Percentiles rank a stretch among this genome's conserved stretches.
Evolutionary conservation across 2,797 vertebrate species (phyloP).

Genomic region (Phrynocephalus forsythii): DNA sequence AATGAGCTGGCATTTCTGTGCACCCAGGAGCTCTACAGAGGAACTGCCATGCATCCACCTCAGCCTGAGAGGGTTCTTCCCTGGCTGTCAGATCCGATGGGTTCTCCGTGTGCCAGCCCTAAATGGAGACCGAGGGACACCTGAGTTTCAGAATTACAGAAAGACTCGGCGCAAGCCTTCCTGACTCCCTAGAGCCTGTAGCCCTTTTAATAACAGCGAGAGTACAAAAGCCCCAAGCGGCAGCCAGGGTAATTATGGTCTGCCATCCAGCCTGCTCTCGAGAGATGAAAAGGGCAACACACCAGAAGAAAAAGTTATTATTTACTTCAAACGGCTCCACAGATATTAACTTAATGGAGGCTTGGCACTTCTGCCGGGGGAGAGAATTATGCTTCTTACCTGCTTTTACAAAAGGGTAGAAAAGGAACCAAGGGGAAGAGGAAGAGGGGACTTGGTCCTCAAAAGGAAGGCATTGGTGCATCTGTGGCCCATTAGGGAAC

Average conservation of each 20-base stretch:
- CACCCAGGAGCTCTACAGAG: background rate
- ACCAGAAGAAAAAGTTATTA: constrained; percentile 7
- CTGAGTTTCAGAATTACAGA: constrained; percentile 14
- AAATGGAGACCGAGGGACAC: background rate
- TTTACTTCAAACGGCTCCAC: constrained; percentile 36
- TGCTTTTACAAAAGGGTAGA: background rate
- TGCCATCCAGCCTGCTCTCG: constrained; percentile 20
- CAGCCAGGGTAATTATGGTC: constrained; percentile 30
- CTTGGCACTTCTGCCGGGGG: constrained; percentile 7
- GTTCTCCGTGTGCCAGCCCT: background rate
- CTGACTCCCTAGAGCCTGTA: background rate
- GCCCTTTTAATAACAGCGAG: constrained; percentile 29
- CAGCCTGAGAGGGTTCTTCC: background rate
- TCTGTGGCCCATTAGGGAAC: background rate
- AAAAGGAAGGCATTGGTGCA: background rate
- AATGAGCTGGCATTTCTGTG: background rate
- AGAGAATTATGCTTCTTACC: background rate
- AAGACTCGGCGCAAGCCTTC: background rate
- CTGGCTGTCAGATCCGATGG: too few species aligned
- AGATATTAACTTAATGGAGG: constrained; percentile 39
- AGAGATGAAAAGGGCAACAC: constrained; percentile 27
- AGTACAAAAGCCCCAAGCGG: constrained; percentile 37
- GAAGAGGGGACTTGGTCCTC: background rate
- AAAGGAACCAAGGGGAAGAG: background rate
- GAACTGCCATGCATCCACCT: background rate